phyloP scores from a whole-genome alignment of 2,113 vertebrate genomes.

The Lichenostomus cassidix region DNA sequence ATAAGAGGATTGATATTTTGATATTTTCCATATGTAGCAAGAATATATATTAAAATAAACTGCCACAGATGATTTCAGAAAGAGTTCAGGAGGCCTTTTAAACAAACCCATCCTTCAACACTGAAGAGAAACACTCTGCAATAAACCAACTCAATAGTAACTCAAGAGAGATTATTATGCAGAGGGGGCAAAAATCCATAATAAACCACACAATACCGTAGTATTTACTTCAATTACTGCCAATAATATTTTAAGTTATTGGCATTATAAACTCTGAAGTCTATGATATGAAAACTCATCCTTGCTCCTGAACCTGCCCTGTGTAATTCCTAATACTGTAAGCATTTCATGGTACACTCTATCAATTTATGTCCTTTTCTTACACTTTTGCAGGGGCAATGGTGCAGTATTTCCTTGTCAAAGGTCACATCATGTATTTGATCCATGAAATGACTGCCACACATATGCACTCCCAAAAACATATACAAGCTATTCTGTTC shows the following conservation, averaged over 20 bases:
- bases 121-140: slow-evolving; percentile 1
- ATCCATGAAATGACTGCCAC: neutral
- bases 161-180: neutral
- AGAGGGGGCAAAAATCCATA: neutral
- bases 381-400: neutral
- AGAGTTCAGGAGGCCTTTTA: slow-evolving; percentile 40
- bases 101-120: slow-evolving; percentile 4
- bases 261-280: neutral
- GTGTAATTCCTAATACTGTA: neutral
- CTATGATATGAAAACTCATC: neutral
- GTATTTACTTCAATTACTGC: neutral
- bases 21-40: slow-evolving; percentile 55
- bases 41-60: neutral
- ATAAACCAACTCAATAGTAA: neutral
- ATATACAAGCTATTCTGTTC: neutral
- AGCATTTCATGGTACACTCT: neutral
- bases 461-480: neutral
- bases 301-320: neutral
- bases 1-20: slow-evolving; percentile 54
- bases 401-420: neutral
- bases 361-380: neutral
- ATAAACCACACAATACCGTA: neutral
- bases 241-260: neutral
- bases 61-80: neutral
- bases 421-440: neutral